phyloP scores from a whole-genome alignment of 2,113 vertebrate genomes.

The Megaceryle torquata region DNA sequence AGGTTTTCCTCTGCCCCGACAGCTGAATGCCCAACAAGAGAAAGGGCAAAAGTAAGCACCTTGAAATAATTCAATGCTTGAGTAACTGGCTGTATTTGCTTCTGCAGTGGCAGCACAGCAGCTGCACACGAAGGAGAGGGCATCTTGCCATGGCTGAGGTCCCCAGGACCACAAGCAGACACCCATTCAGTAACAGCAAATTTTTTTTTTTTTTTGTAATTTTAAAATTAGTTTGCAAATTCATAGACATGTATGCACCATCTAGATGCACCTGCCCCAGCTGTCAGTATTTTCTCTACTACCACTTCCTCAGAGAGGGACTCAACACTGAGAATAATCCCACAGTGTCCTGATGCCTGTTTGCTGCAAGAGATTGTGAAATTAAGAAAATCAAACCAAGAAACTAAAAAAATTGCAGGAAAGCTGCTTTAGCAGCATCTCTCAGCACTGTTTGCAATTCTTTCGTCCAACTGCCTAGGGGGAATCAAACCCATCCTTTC shows the following conservation, averaged over 20 bases:
- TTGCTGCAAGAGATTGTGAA: neutral
- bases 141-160: neutral
- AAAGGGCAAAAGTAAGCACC: neutral
- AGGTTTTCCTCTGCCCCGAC: neutral
- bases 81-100: neutral
- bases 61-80: neutral
- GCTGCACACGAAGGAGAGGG: neutral
- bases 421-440: neutral
- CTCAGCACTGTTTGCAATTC: neutral
- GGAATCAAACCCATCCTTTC: neutral
- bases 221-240: neutral
- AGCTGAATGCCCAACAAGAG: neutral
- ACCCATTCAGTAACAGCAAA: neutral
- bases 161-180: neutral
- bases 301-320: neutral
- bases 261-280: neutral
- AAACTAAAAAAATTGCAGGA: neutral
- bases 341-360: neutral
- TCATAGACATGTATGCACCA: accelerated
- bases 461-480: neutral
- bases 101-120: neutral
- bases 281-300: neutral
- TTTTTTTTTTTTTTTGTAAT: neutral
- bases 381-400: neutral
- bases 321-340: neutral